These are phyloP conservation scores for Pachypanchax playfairii DNA, from an alignment of 2,113 vertebrate species.

Conservation along the genomic window DNA sequence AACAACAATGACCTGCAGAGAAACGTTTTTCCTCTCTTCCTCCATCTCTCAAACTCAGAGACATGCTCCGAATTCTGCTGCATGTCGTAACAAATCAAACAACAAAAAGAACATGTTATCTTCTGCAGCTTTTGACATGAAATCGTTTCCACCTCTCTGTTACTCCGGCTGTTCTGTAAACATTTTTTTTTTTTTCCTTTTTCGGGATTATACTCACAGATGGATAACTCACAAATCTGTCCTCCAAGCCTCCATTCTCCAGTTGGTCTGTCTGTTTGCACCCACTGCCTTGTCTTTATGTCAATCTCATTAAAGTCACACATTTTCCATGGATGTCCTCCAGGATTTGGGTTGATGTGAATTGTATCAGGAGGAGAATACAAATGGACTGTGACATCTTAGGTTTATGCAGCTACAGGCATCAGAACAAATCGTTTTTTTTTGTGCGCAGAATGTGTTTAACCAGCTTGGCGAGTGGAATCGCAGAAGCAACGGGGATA, in stretches of 20 bases:
- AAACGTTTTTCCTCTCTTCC: conserved; percentile 9
- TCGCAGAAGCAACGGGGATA: conserved; percentile 14
- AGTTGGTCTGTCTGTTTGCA: conserved; percentile 41
- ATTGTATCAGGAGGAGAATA: conserved; percentile 45
- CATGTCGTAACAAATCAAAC: conserved; percentile 28
- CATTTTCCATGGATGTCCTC: conserved; percentile 53
- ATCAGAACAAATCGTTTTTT: conserved; percentile 45
- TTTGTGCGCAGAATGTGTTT: conserved; percentile 20
- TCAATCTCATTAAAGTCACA: conserved; percentile 60
- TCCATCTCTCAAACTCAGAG: conserved; percentile 16
- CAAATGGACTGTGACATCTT: conserved; percentile 51
- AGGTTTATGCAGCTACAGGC: conserved; percentile 43
- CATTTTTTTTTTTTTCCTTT: conserved; percentile 47
- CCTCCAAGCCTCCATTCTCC: conserved; percentile 48
- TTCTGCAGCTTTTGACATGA: conserved; percentile 39
- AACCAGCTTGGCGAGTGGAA: conserved; percentile 36
- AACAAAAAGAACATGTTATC: conserved; percentile 42
- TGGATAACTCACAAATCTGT: conserved; percentile 71
- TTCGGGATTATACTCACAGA: conserved; percentile 74
- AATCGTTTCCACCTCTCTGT: conserved; percentile 19
- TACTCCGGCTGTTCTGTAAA: conserved; percentile 45
- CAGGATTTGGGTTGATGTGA: conserved; percentile 51
- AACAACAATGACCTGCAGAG: conserved; percentile 21
- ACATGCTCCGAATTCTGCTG: conserved; percentile 15
- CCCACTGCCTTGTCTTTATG: conserved; percentile 49